A percentile compares a stretch with the other conserved stretches of the same genome.
Evolutionary conservation across 1,140 invertebrate genomes (phyloP).

Genomic region (Drosophila triauraria): DNA sequence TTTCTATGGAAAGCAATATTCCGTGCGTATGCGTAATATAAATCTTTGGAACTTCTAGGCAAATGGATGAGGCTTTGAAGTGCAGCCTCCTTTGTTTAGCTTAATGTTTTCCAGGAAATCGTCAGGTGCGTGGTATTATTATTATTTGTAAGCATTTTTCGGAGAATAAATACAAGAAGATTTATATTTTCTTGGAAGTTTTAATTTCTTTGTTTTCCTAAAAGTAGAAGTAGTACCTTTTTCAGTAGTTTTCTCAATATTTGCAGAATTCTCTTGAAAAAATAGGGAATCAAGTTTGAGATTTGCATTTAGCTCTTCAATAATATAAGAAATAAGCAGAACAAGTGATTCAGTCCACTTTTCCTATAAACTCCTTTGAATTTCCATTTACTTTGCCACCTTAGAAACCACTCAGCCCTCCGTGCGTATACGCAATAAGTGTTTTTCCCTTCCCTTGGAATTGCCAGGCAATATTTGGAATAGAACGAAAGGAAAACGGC

Average conservation of each 20-base stretch:
- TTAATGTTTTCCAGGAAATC: not conserved
- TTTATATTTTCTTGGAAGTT: too few relatives aligned
- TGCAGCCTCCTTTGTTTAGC: not conserved
- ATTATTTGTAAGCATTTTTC: not conserved
- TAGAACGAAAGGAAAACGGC: slow-evolving; percentile 14
- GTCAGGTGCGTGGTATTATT: too few relatives aligned
- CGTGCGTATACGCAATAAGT: slow-evolving; percentile 31
- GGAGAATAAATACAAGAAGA: not conserved
- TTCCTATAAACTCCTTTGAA: not conserved
- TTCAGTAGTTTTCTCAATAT: too few relatives aligned
- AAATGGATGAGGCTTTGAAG: not conserved
- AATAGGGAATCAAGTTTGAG: too few relatives aligned
- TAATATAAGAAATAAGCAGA: not conserved
- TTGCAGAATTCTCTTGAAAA: not conserved
- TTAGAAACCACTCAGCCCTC: not conserved
- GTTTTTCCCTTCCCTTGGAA: slow-evolving; percentile 1
- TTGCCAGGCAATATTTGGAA: slow-evolving; percentile 6
- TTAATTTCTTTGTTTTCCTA: too few relatives aligned
- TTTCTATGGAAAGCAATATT: slow-evolving; percentile 13
- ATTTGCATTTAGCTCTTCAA: not conserved
- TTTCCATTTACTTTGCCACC: not conserved
- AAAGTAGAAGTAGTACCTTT: too few relatives aligned
- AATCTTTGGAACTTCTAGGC: not conserved
- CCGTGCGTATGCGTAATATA: slow-evolving; percentile 3
- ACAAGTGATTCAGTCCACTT: not conserved